These are phyloP conservation scores for Hyposoter dolosus DNA, from an alignment of 2,888 invertebrate genomes.

Conservation along the genomic window DNA sequence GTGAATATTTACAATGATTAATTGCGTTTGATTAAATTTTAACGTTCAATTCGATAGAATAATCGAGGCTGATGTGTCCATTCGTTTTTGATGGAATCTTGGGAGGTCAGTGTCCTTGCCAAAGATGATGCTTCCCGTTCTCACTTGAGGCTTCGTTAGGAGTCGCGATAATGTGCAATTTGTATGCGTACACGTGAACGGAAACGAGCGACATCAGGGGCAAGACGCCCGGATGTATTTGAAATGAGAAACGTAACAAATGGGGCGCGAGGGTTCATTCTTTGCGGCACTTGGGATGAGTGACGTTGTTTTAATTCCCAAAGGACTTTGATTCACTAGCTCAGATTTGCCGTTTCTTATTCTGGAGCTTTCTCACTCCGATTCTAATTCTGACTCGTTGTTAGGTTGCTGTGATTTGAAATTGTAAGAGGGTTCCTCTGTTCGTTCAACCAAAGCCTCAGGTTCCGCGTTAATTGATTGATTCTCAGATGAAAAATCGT, in stretches of 20 bases:
- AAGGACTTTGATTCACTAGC: constrained; percentile 16
- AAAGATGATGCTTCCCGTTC: background rate
- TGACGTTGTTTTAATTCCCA: constrained; percentile 41
- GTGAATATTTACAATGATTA: too few relatives aligned
- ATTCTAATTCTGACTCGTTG: background rate
- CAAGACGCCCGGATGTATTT: background rate
- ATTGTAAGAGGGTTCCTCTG: constrained; percentile 38
- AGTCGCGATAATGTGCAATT: background rate
- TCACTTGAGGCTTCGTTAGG: background rate
- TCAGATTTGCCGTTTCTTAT: background rate
- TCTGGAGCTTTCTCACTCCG: background rate
- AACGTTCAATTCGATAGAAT: too few relatives aligned
- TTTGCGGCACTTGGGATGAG: constrained; percentile 41
- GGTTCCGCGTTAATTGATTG: constrained; percentile 38
- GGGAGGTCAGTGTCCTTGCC: background rate
- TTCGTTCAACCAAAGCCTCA: constrained; percentile 32
- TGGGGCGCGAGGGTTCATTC: constrained; percentile 7
- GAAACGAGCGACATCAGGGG: background rate
- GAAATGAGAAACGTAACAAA: constrained; percentile 29
- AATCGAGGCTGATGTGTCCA: too few relatives aligned
- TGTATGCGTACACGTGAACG: background rate
- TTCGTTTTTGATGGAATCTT: background rate
- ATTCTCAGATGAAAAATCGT: constrained; percentile 6
- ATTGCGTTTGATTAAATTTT: too few relatives aligned
- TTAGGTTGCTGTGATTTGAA: constrained; percentile 36